A percentile compares a stretch with the other conserved stretches of the same genome.
Conservation (phyloP, 2,888 invertebrate genomes). For the Clistopyga incitator region DNA sequence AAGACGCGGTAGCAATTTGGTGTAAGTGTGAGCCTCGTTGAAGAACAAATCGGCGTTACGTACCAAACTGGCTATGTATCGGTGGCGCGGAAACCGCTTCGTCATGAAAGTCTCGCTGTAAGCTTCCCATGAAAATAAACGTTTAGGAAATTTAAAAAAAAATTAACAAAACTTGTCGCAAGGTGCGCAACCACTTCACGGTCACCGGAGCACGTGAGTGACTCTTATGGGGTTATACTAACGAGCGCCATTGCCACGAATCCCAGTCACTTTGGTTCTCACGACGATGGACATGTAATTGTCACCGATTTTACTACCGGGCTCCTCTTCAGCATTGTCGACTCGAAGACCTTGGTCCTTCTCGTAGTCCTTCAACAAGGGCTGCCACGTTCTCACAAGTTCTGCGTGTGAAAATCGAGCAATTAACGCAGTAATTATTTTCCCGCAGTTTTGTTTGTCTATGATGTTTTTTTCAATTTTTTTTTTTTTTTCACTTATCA, state of each 20-base stretch:
- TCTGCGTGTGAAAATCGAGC: conserved; percentile 57
- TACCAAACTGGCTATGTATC: conserved; percentile 53
- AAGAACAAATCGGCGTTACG: conserved; percentile 70
- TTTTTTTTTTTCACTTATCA: too few species aligned
- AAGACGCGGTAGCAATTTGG: conserved; percentile 69
- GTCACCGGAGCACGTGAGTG: background rate
- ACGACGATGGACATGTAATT: conserved; percentile 75
- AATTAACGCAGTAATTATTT: background rate
- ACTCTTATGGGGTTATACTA: conserved; percentile 60
- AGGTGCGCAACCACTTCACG: background rate
- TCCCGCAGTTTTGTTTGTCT: background rate
- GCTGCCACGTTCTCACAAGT: conserved; percentile 67
- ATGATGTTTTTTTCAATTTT: background rate
- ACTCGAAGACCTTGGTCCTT: conserved; percentile 70
- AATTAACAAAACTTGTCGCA: conserved; percentile 1
- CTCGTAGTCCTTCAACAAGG: conserved; percentile 70
- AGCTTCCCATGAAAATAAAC: conserved; percentile 64
- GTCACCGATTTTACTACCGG: conserved; percentile 73
- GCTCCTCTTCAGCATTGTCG: conserved; percentile 69
- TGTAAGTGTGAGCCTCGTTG: conserved; percentile 74
- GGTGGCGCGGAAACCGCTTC: conserved; percentile 70
- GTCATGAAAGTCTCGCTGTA: conserved; percentile 73
- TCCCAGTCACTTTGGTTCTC: conserved; percentile 71
- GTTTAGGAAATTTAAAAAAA: conserved; percentile 4
- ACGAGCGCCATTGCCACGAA: conserved; percentile 70